Conservation (phyloP, 2,113 vertebrate genomes). For the Axis porcinus region DNA sequence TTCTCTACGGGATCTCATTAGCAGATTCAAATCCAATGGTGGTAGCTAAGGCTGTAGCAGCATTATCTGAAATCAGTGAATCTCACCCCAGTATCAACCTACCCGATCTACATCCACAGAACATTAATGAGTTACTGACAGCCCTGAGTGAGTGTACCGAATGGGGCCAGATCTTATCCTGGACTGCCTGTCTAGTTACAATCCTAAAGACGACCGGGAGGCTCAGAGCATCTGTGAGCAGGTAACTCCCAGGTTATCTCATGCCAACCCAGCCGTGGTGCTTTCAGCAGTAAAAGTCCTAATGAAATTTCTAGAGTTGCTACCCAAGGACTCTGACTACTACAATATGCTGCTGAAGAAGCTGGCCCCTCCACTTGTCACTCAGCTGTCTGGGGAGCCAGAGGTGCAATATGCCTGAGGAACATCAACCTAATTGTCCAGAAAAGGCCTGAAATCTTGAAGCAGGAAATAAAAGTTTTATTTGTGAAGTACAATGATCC, state of each 20-base stretch:
- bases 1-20: conserved; percentile 95
- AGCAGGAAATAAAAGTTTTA: conserved; percentile 99
- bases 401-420: conserved; percentile 97
- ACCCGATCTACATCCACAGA: conserved; percentile 96
- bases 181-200: conserved; percentile 98
- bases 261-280: conserved; percentile 97
- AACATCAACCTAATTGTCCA: conserved; percentile 99
- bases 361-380: conserved; percentile 94
- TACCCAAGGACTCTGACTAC: conserved; percentile 97
- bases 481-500: conserved; percentile 99
- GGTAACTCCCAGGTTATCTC: conserved; percentile 95
- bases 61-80: conserved; percentile 97
- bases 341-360: conserved; percentile 98
- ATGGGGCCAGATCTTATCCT: conserved; percentile 99
- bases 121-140: conserved; percentile 98
- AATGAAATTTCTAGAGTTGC: conserved; percentile 97
- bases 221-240: conserved; percentile 92
- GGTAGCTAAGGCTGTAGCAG: conserved; percentile 96
- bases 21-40: conserved; percentile 99
- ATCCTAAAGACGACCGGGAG: conserved; percentile 96
- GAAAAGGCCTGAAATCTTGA: conserved; percentile 98
- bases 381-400: conserved; percentile 94
- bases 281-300: conserved; percentile 97
- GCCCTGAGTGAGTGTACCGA: conserved; percentile 97
- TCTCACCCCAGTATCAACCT: conserved; percentile 99